A percentile compares a stretch with the other conserved stretches of the same genome.
These are phyloP conservation scores for Corythornis madagascariensis DNA, from an alignment of 2,113 vertebrate species.

Conservation along the genomic window DNA sequence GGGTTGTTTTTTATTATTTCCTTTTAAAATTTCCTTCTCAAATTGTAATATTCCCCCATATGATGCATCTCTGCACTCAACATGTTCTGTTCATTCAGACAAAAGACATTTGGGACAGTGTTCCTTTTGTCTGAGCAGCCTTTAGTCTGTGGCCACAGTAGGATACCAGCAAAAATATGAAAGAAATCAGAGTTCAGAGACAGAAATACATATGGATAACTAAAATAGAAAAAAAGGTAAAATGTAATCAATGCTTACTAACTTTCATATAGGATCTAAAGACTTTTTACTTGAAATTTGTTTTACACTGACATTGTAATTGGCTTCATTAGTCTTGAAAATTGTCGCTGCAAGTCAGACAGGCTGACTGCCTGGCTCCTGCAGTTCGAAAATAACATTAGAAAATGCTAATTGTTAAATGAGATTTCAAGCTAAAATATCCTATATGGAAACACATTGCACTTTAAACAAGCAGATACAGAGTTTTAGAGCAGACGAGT, in stretches of 20 bases:
- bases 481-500: background rate
- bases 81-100: background rate
- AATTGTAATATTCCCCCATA: background rate
- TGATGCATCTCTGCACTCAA: background rate
- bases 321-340: conserved; percentile 70
- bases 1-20: background rate
- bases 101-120: background rate
- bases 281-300: conserved; percentile 52
- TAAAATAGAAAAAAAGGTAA: conserved; percentile 29
- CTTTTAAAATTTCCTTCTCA: background rate
- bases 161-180: background rate
- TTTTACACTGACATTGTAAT: conserved; percentile 66
- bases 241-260: conserved; percentile 59
- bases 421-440: conserved; percentile 68
- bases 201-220: background rate
- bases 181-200: background rate
- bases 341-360: conserved; percentile 72
- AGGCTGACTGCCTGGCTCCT: conserved; percentile 70
- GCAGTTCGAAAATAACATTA: conserved; percentile 68
- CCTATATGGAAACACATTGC: conserved; percentile 34
- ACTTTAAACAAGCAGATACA: conserved; percentile 10
- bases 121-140: background rate
- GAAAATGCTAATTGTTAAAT: conserved; percentile 75
- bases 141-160: background rate
- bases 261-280: conserved; percentile 58